These are phyloP conservation scores for Agriopis leucophaearia DNA, from an alignment of 2,888 invertebrate species.

Conservation along the genomic window DNA sequence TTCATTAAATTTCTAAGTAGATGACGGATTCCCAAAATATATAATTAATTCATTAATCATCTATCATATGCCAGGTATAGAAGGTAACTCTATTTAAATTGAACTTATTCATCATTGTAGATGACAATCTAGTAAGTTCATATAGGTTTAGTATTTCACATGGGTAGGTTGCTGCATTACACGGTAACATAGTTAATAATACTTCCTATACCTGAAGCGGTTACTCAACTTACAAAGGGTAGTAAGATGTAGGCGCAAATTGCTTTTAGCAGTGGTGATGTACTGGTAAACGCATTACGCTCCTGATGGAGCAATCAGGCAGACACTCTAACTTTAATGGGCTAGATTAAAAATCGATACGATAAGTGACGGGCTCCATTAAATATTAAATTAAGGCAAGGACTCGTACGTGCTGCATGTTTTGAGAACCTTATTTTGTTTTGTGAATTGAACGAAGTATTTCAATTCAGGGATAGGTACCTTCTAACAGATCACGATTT, in stretches of 20 bases:
- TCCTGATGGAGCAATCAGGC: constrained; percentile 71
- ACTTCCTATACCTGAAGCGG: constrained; percentile 13
- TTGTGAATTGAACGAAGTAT: neutral
- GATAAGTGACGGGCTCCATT: constrained; percentile 45
- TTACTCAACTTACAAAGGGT: constrained; percentile 54
- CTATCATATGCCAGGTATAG: no score
- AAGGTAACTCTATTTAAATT: no score
- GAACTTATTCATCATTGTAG: no score
- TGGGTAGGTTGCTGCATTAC: no score
- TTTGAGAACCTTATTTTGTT: neutral
- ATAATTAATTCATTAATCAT: no score
- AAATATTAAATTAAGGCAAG: constrained; percentile 28
- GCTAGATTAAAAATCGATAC: constrained; percentile 72
- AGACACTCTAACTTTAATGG: constrained; percentile 72
- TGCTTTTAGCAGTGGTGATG: constrained; percentile 70
- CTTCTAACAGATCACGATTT: no score
- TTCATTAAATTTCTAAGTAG: no score
- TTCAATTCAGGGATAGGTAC: neutral
- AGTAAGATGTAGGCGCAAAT: constrained; percentile 65
- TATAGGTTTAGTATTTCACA: no score
- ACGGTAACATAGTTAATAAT: neutral
- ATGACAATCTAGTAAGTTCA: no score
- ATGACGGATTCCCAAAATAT: no score
- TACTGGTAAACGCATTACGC: constrained; percentile 69
- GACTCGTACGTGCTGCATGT: constrained; percentile 14